Conservation (phyloP, 2,797 vertebrate species). For the Amniataba percoides region DNA sequence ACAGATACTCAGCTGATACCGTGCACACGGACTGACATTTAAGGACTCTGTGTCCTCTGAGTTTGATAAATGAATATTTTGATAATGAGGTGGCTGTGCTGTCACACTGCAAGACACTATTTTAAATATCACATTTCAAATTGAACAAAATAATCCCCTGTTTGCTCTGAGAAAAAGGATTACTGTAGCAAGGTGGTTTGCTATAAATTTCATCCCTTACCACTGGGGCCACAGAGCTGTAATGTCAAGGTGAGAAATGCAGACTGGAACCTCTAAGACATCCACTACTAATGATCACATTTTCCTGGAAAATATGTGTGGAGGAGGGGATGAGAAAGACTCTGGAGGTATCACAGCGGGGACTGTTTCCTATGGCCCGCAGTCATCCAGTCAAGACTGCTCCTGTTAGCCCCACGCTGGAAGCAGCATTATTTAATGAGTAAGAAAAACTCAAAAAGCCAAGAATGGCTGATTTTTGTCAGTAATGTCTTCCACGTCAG, state of each 20-base stretch:
- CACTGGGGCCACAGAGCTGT: slow-evolving; percentile 37
- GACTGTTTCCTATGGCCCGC: slow-evolving; percentile 39
- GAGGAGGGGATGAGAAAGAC: slow-evolving; percentile 58
- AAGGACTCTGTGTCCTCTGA: slow-evolving; percentile 54
- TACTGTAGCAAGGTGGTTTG: slow-evolving; percentile 37
- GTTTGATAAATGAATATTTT: slow-evolving; percentile 63
- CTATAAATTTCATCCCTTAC: slow-evolving; percentile 49
- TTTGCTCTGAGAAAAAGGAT: slow-evolving; percentile 41
- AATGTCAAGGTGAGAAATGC: slow-evolving; percentile 72
- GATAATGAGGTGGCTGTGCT: slow-evolving; percentile 61
- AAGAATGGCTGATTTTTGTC: slow-evolving; percentile 12
- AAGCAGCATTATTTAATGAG: slow-evolving; percentile 29
- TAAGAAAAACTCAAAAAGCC: slow-evolving; percentile 4
- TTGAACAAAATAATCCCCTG: slow-evolving; percentile 49
- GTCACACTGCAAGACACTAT: slow-evolving; percentile 46
- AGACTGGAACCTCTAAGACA: slow-evolving; percentile 59
- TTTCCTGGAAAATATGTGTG: slow-evolving; percentile 52
- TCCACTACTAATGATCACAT: slow-evolving; percentile 67
- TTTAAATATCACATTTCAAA: slow-evolving; percentile 64
- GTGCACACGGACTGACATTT: slow-evolving; percentile 49
- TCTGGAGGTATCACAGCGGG: slow-evolving; percentile 53
- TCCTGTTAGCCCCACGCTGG: slow-evolving; percentile 45
- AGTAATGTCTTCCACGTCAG: background rate
- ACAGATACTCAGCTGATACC: slow-evolving; percentile 34
- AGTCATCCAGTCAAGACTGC: slow-evolving; percentile 26